A percentile compares a stretch with the other conserved stretches of the same genome.
phyloP scores from a whole-genome alignment of 2,113 vertebrate genomes.

The Gasterosteus nipponicus region DNA sequence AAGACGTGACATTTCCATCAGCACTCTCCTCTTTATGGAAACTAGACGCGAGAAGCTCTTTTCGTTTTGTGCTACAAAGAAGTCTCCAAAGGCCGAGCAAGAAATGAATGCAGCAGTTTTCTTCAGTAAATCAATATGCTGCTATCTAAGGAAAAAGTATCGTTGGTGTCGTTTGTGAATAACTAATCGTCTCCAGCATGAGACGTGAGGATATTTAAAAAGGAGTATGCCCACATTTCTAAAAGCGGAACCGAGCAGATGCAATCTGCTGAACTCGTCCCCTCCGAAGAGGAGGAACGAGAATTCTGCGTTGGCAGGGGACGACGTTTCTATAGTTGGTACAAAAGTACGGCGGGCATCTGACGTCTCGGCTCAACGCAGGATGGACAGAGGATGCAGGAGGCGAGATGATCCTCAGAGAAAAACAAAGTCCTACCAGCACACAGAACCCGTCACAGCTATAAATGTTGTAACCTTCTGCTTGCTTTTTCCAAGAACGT shows the following conservation, averaged over 20 bases:
- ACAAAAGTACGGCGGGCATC: background rate
- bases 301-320: slow-evolving; percentile 6
- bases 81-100: background rate
- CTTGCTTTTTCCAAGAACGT: slow-evolving; percentile 10
- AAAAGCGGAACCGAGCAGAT: slow-evolving; percentile 34
- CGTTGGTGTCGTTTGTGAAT: background rate
- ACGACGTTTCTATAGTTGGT: slow-evolving; percentile 3
- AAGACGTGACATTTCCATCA: slow-evolving; percentile 11
- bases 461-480: slow-evolving; percentile 43
- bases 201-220: slow-evolving; percentile 5
- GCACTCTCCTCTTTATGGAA: background rate
- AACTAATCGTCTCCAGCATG: background rate
- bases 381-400: slow-evolving; percentile 39
- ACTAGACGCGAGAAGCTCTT: background rate
- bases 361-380: slow-evolving; percentile 21
- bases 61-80: background rate
- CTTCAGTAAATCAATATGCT: background rate
- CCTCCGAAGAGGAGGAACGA: slow-evolving; percentile 10
- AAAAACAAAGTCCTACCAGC: slow-evolving; percentile 8
- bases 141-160: background rate
- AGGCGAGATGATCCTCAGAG: slow-evolving; percentile 38
- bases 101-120: background rate
- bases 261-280: slow-evolving; percentile 15
- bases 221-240: slow-evolving; percentile 7
- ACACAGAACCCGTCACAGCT: slow-evolving; percentile 25